Percentiles rank a stretch among this genome's conserved stretches.
These are phyloP conservation scores for Monochamus alternatus DNA, from an alignment of 2,888 invertebrate genomes.

Conservation along the genomic window DNA sequence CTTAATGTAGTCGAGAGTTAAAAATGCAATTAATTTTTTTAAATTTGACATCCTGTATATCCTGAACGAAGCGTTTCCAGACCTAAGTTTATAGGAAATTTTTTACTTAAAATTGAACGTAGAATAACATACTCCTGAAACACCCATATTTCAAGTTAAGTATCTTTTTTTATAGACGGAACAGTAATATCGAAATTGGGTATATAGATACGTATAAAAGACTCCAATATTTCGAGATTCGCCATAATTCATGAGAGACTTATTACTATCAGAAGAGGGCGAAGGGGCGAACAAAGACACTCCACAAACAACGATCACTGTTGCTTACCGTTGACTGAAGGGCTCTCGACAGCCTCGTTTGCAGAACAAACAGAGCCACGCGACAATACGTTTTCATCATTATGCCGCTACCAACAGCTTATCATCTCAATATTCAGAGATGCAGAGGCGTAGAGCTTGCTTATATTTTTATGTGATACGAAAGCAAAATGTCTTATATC, in stretches of 20 bases:
- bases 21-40: too few species aligned
- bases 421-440: slow-evolving; percentile 26
- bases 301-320: slow-evolving; percentile 49
- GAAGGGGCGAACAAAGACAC: slow-evolving; percentile 39
- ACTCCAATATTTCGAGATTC: slow-evolving; percentile 2
- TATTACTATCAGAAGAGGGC: slow-evolving; percentile 26
- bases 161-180: too few species aligned
- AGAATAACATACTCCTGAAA: too few species aligned
- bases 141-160: too few species aligned
- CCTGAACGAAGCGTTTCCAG: too few species aligned
- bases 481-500: too few species aligned
- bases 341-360: slow-evolving; percentile 52
- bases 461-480: too few species aligned
- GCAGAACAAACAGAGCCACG: slow-evolving; percentile 51
- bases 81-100: too few species aligned
- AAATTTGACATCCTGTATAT: too few species aligned
- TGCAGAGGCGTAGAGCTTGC: slow-evolving; percentile 15
- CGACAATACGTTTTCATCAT: slow-evolving; percentile 45
- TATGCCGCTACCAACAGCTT: slow-evolving; percentile 33
- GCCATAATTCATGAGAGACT: slow-evolving; percentile 12
- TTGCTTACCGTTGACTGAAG: slow-evolving; percentile 52
- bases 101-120: too few species aligned
- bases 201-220: not conserved
- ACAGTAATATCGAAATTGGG: too few species aligned
- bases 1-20: too few species aligned